Conservation (phyloP, 2,113 vertebrate species). For the Mugil cephalus region DNA sequence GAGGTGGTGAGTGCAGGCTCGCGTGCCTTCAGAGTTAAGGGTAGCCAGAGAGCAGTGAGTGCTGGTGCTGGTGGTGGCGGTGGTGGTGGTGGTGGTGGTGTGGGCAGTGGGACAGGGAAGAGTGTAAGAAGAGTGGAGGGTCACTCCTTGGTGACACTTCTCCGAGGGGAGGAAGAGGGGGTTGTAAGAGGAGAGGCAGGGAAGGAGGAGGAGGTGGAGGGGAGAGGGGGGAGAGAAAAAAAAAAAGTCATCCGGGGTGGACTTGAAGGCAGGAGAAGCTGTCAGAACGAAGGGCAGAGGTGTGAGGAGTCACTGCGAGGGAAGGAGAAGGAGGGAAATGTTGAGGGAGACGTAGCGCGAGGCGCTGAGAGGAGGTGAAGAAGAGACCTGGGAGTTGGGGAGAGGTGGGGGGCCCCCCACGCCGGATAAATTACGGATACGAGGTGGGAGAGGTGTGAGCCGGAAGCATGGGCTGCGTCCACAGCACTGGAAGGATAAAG, state of each 20-base stretch:
- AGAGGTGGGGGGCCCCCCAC: too few relatives aligned
- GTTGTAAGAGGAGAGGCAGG: conserved; percentile 59
- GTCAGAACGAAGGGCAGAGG: conserved; percentile 45
- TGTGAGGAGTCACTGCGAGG: conserved; percentile 49
- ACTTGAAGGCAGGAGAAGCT: conserved; percentile 53
- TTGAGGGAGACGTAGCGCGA: conserved; percentile 43
- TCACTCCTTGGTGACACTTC: conserved; percentile 50
- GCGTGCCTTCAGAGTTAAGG: conserved; percentile 58
- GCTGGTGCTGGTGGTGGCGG: too few relatives aligned
- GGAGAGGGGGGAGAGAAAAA: too few relatives aligned
- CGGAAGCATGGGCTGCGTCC: conserved; percentile 80
- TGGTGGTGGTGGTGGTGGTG: too few relatives aligned
- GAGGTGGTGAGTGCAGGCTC: conserved; percentile 40
- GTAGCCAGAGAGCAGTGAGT: conserved; percentile 41
- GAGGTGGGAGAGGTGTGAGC: not conserved
- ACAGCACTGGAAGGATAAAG: conserved; percentile 56
- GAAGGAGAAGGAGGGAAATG: conserved; percentile 33
- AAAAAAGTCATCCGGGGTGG: conserved; percentile 54
- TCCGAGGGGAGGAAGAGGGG: conserved; percentile 38
- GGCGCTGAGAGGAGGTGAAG: conserved; percentile 31
- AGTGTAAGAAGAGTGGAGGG: conserved; percentile 51
- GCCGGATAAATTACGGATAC: not conserved
- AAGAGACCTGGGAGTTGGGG: not conserved
- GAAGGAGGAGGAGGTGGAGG: too few relatives aligned
- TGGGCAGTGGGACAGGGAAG: conserved; percentile 43